Evolutionary conservation across 2,113 vertebrate species (phyloP).

Genomic region (Vicugna pacos): DNA sequence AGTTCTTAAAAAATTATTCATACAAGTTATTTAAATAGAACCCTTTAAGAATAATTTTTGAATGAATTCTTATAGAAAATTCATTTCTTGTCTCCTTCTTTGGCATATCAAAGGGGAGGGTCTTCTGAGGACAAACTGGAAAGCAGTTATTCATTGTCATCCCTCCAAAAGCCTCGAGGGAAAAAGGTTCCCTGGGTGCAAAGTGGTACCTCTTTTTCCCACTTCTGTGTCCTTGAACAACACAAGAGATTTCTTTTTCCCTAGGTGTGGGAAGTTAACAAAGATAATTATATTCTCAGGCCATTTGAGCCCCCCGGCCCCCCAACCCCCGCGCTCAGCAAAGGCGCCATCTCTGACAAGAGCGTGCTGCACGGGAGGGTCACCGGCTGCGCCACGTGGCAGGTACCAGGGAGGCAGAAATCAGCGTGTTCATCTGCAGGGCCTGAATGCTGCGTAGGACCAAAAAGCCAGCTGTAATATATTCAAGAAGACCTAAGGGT

Average conservation of each 20-base stretch:
- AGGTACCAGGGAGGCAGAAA: conserved; percentile 54
- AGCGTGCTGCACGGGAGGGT: conserved; percentile 49
- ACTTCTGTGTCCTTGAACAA: conserved; percentile 60
- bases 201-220: conserved; percentile 67
- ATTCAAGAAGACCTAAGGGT: conserved; percentile 97
- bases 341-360: conserved; percentile 65
- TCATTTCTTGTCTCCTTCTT: conserved; percentile 79
- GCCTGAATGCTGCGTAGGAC: conserved; percentile 75
- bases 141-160: not conserved
- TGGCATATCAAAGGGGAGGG: conserved; percentile 71
- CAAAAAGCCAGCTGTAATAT: conserved; percentile 89
- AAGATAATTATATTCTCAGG: not conserved
- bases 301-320: too few relatives aligned
- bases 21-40: conserved; percentile 63
- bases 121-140: conserved; percentile 61
- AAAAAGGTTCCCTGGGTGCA: not conserved
- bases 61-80: conserved; percentile 63
- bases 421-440: conserved; percentile 78
- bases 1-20: conserved; percentile 65
- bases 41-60: conserved; percentile 73
- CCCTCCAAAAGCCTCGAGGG: not conserved
- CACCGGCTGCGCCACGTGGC: not conserved
- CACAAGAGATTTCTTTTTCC: conserved; percentile 36
- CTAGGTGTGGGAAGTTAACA: conserved; percentile 76
- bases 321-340: conserved; percentile 36